A percentile compares a stretch with the other conserved stretches of the same genome.
Conservation (phyloP, 2,888 invertebrate genomes). For the Scaptomyza cyrtandrae region DNA sequence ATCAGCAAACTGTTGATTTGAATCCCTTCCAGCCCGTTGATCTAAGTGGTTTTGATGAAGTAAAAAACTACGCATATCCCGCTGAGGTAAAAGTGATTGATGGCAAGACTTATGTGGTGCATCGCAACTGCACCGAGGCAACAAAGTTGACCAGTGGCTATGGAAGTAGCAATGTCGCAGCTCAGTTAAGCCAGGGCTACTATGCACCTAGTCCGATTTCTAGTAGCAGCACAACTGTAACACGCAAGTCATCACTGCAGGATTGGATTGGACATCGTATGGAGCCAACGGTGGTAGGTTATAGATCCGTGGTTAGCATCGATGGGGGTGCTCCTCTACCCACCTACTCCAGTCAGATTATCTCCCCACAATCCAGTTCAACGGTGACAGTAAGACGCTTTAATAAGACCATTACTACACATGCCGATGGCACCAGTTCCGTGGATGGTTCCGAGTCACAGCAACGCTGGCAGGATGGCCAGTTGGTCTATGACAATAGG, state of each 20-base stretch:
- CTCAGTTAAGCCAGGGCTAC: slow-evolving; percentile 40
- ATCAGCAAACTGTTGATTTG: slow-evolving; percentile 72
- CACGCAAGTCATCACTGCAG: slow-evolving; percentile 69
- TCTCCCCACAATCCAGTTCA: slow-evolving; percentile 43
- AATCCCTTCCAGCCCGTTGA: slow-evolving; percentile 68
- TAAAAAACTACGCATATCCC: slow-evolving; percentile 81
- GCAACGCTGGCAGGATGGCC: slow-evolving; percentile 81
- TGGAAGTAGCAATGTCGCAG: slow-evolving; percentile 46
- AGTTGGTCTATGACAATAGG: slow-evolving; percentile 77
- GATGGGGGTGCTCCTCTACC: slow-evolving; percentile 24
- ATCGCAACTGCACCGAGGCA: slow-evolving; percentile 82
- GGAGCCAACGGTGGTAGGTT: slow-evolving; percentile 79
- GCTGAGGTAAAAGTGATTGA: slow-evolving; percentile 82
- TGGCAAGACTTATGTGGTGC: slow-evolving; percentile 82
- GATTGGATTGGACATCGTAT: slow-evolving; percentile 74
- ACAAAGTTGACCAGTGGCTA: slow-evolving; percentile 55
- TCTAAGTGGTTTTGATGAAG: slow-evolving; percentile 79
- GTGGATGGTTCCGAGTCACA: slow-evolving; percentile 79
- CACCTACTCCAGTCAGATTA: slow-evolving; percentile 25
- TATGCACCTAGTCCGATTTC: slow-evolving; percentile 15
- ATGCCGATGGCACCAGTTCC: slow-evolving; percentile 75
- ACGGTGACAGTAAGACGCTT: slow-evolving; percentile 74
- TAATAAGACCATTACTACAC: slow-evolving; percentile 77
- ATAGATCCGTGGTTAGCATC: slow-evolving; percentile 78
- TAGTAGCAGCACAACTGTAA: slow-evolving; percentile 48